Base-by-base conservation (phyloP, 2,797 vertebrate species). In the Arrhamphus sclerolepis region DNA sequence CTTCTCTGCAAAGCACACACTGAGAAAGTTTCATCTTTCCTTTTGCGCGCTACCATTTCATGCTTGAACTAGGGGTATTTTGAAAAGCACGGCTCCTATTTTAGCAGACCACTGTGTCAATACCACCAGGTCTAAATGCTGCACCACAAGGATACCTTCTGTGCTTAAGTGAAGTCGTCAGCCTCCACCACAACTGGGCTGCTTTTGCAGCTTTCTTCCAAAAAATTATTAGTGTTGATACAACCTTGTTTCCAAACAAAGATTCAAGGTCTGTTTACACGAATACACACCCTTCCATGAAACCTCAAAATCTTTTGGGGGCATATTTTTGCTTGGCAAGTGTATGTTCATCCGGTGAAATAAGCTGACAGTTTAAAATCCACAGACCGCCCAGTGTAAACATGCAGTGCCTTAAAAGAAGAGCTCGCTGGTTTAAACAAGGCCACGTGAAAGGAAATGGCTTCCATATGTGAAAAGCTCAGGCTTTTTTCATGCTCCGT, bases 371-470 rank as follows among this genome's bases (percentile, higher is more conserved):
- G 75, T 70, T 81, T 84, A 77, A 71, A 88, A 83, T 83, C 80
- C 83, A 55, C 79, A 77, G 81, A 80, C 84, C 70, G 66, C 79
- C 56, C 64, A 67, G 73, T 79, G 75, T 84, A 86, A 89, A 89
- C 81, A 89, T 58, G 72, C 64, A 0, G 38, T 44, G 70, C 79
- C 78, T 69, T 79, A 78, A 86, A 84, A 89, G 80, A 81, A 72
- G 75, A 62, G 28, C 74, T 77, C 73, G 78, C 75, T 80, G 81
- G 79, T 83, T 82, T 72, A 64, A 80, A 78, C 47, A 34, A 80
- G 80, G 85, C 82, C 81, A 84, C 72, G 80, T 83, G 83, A 83
- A 70, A 79, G 90, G 85, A 92, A 92, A 93, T 93, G 72, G 79
- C 62, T 92, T 92, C 91, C 92, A 92, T 85, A 89, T 93, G 90